Percentiles rank a stretch among this genome's conserved stretches.
phyloP scores from a whole-genome alignment of 2,113 vertebrate genomes.

The Syngnathus typhle region DNA sequence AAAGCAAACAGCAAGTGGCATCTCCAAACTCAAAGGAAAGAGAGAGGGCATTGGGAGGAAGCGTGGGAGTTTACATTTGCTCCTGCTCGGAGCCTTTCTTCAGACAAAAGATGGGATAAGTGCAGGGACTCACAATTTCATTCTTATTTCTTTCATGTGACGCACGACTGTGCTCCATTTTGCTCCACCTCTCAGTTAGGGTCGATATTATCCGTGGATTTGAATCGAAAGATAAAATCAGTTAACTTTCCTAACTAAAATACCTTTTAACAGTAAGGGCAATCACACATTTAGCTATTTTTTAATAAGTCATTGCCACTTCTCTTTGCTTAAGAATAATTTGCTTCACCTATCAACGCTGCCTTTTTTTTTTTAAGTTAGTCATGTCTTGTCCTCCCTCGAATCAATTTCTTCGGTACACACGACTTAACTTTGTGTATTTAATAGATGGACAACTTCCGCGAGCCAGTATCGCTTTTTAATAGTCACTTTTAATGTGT shows the following conservation, averaged over 20 bases:
- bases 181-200: not conserved
- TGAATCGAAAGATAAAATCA: too few species aligned
- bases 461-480: constrained; percentile 12
- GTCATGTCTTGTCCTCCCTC: not conserved
- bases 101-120: constrained; percentile 20
- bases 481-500: constrained; percentile 31
- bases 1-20: constrained; percentile 46
- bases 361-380: constrained; percentile 1
- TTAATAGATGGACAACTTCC: constrained; percentile 13
- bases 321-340: not conserved
- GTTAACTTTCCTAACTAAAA: too few species aligned
- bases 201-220: not conserved
- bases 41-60: constrained; percentile 6
- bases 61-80: constrained; percentile 32
- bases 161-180: not conserved
- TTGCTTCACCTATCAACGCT: too few species aligned
- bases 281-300: not conserved
- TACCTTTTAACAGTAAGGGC: too few species aligned
- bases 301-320: not conserved
- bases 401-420: not conserved
- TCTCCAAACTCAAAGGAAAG: constrained; percentile 23
- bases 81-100: constrained; percentile 22
- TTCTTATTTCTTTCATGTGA: not conserved
- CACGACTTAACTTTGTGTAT: not conserved
- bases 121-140: constrained; percentile 3